Evolutionary conservation across 2,113 vertebrate genomes (phyloP).

Genomic region (Melanostigma gelatinosum): DNA sequence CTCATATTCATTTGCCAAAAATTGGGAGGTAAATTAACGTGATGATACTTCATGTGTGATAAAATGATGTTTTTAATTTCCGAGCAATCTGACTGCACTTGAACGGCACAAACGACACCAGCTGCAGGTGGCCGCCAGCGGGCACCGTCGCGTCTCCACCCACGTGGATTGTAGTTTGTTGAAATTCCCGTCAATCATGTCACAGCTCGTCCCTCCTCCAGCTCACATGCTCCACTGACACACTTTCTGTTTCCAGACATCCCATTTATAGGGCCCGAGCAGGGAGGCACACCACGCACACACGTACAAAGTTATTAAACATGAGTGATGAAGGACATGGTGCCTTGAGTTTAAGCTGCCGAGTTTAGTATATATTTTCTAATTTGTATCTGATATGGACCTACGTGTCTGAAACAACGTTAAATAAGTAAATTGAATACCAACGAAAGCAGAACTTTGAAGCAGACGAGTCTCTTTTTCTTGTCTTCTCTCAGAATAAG

Average conservation of each 20-base stretch:
- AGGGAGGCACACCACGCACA: no score
- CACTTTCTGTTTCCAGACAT: slow-evolving; percentile 20
- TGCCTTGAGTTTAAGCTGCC: no score
- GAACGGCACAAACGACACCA: neutral
- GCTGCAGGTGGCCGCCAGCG: neutral
- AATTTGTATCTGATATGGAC: neutral
- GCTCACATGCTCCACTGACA: slow-evolving; percentile 25
- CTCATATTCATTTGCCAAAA: no score
- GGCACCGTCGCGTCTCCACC: neutral
- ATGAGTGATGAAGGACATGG: no score
- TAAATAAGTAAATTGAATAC: no score
- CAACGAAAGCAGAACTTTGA: no score
- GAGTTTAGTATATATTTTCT: neutral
- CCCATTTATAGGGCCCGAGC: neutral
- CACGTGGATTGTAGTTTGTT: slow-evolving; percentile 6
- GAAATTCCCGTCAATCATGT: slow-evolving; percentile 27
- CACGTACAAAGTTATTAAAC: no score
- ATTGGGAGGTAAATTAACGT: neutral
- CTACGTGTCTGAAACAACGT: neutral
- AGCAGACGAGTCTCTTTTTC: neutral
- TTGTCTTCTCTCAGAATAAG: neutral
- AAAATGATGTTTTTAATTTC: neutral
- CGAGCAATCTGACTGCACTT: neutral
- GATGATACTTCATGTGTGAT: neutral
- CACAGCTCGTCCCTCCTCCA: neutral